These are phyloP conservation scores for Mormyrus lacerda DNA, from an alignment of 2,113 vertebrate genomes.

Conservation along the genomic window DNA sequence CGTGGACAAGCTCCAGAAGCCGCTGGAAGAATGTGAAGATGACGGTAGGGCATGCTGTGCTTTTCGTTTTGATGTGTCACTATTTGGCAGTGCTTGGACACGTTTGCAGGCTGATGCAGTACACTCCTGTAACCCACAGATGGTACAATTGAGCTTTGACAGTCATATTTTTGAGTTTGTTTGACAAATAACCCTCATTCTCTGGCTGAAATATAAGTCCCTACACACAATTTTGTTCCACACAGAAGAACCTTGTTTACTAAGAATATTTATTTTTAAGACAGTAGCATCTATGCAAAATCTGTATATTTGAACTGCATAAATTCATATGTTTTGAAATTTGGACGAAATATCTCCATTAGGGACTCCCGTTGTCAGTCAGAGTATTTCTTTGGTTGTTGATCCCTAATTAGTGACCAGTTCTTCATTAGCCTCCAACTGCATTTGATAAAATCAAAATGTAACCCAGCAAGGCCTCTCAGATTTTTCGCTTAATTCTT, in stretches of 20 bases:
- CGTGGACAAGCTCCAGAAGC: constrained; percentile 85
- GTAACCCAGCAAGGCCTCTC: background rate
- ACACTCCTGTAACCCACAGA: constrained; percentile 20
- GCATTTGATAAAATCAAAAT: background rate
- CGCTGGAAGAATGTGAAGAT: constrained; percentile 96
- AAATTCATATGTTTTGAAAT: background rate
- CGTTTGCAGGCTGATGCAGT: background rate
- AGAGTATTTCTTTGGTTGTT: background rate
- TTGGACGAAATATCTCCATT: background rate
- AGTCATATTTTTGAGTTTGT: background rate
- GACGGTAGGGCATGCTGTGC: constrained; percentile 75
- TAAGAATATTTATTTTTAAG: background rate
- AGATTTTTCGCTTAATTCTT: constrained; percentile 28
- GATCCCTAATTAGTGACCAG: background rate
- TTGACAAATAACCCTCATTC: background rate
- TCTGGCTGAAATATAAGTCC: background rate
- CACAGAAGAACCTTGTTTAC: constrained; percentile 48
- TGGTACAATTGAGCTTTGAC: constrained; percentile 17
- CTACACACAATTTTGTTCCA: constrained; percentile 30
- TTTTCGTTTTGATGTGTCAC: background rate
- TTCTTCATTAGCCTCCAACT: background rate
- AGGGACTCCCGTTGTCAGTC: background rate
- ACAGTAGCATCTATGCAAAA: background rate
- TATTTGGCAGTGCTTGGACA: background rate
- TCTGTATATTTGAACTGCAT: background rate